Evolutionary conservation across 2,888 invertebrate species (phyloP), one percentile per base, ranked within the genome.

Genomic region (Dryococelus australis): DNA sequence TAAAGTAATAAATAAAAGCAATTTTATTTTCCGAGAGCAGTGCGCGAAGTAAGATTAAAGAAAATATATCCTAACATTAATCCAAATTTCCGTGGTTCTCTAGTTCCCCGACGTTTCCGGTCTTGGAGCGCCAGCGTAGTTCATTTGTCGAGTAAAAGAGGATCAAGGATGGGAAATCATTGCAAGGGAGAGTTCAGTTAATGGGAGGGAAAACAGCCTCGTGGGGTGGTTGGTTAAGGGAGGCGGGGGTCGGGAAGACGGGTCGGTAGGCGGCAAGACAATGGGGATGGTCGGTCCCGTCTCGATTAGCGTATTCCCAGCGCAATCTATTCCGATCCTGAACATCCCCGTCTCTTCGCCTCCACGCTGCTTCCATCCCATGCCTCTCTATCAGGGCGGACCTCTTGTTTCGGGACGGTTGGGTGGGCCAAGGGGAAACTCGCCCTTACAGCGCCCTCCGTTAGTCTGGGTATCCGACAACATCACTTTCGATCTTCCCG

Each of bases 271-370:
- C 16, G 83, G 12, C 28, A 35, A 43, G 43, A 83, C 83, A 83
- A 43, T 83, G 86, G 47, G 80, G 47, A 24, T 79, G 47, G 47
- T 43, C 84, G 85, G 87, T 87, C 87, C 87, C 87, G 81, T 86
- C 85, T 85, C 87, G 87, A 87, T 87, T 86, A 86, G 85, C 51
- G 86, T 78, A 87, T 87, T 87, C 87, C 87, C 87, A 87, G 51
- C 81, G 81, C 87, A 87, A 87, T 87, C 87, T 87, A 81, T 85
- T 78, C 83, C 35, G 43, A 43, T 83, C 83, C 83, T 6, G 12
- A 83, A 35, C 24, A 27, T 10, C 27, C 86, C 86, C 78, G n/a
- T n/a, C n/a, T n/a, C n/a, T n/a, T 24, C 78, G 6, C 53, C 78
- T 35, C 86, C 86, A 13, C n/a, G n/a, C n/a, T n/a, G 24, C 5